These are phyloP conservation scores for Atta cephalotes DNA, from an alignment of 1,140 invertebrate species.

Conservation along the genomic window DNA sequence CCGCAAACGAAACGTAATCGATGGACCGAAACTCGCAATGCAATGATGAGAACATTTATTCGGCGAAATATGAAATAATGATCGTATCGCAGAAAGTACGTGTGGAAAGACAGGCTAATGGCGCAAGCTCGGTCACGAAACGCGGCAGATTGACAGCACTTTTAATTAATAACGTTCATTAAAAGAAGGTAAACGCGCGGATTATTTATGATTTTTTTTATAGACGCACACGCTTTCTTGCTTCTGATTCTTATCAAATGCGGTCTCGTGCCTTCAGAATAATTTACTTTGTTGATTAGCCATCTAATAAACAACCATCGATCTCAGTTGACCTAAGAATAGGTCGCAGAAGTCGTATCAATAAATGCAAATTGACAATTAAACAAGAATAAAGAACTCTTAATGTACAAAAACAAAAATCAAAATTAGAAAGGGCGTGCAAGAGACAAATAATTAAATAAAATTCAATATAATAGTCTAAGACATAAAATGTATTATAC, in stretches of 20 bases:
- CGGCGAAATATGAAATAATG: conserved; percentile 1
- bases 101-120: conserved; percentile 35
- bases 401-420: too few species aligned
- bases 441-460: too few species aligned
- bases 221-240: conserved; percentile 4
- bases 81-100: conserved; percentile 4
- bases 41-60: conserved; percentile 19
- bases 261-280: background rate
- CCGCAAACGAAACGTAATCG: conserved; percentile 15
- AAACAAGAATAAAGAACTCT: too few species aligned
- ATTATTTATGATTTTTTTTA: background rate
- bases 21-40: conserved; percentile 2
- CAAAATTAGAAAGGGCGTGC: too few species aligned
- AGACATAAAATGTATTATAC: too few species aligned
- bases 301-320: background rate
- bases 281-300: conserved; percentile 22
- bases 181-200: conserved; percentile 6
- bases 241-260: conserved; percentile 34
- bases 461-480: too few species aligned
- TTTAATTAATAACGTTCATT: conserved; percentile 63
- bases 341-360: background rate
- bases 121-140: background rate
- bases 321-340: background rate
- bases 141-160: conserved; percentile 38
- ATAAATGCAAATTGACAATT: background rate